These are phyloP conservation scores for Nephrocerus scutellatus DNA, from an alignment of 2,888 invertebrate species.

Conservation along the genomic window DNA sequence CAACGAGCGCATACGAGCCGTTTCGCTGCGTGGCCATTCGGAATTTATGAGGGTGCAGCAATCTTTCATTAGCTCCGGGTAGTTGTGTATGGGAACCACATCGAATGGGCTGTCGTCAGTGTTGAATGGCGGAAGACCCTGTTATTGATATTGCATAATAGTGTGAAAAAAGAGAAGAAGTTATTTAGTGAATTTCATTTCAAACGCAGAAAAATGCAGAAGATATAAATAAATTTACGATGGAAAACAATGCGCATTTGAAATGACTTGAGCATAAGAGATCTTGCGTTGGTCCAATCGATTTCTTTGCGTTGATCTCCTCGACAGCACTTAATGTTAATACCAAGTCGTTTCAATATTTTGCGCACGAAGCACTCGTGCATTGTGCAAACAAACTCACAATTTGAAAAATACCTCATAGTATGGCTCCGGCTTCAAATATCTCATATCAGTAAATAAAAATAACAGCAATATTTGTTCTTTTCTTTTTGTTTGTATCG, in stretches of 20 bases:
- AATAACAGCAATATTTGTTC: too few relatives aligned
- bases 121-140: constrained; percentile 48
- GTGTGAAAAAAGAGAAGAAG: constrained; percentile 4
- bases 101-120: constrained; percentile 46
- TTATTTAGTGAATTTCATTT: constrained; percentile 1
- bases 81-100: constrained; percentile 65
- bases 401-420: constrained; percentile 39
- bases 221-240: background rate
- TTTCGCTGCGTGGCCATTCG: constrained; percentile 81
- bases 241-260: background rate
- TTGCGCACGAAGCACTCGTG: background rate
- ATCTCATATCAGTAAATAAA: constrained; percentile 44
- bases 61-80: constrained; percentile 62
- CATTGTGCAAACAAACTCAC: constrained; percentile 17
- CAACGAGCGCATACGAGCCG: constrained; percentile 68
- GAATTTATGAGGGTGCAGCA: constrained; percentile 73
- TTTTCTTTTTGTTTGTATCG: too few relatives aligned
- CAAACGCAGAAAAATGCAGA: background rate
- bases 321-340: too few relatives aligned
- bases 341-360: too few relatives aligned
- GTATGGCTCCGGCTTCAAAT: constrained; percentile 44
- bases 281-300: too few relatives aligned
- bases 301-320: too few relatives aligned
- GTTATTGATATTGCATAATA: constrained; percentile 12
- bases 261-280: too few relatives aligned